phyloP scores from a whole-genome alignment of 2,797 vertebrate genomes.

The Darevskia mixta region DNA sequence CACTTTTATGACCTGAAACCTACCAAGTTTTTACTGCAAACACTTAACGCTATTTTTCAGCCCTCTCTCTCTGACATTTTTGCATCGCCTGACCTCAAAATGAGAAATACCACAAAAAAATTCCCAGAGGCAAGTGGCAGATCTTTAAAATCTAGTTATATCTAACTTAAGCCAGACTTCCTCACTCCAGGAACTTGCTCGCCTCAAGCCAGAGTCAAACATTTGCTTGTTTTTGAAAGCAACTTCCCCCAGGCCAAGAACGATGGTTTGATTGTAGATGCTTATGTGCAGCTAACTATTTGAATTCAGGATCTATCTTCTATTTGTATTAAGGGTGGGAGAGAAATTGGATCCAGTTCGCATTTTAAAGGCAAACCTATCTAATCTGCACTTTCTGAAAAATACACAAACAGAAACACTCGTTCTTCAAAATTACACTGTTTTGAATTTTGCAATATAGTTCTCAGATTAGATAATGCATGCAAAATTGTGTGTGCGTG shows the following conservation, averaged over 20 bases:
- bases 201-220: neutral
- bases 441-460: too few species aligned
- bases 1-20: neutral
- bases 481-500: too few species aligned
- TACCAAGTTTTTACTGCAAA: neutral
- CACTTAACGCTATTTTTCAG: neutral
- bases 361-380: too few species aligned
- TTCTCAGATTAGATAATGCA: too few species aligned
- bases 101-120: neutral
- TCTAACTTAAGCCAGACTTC: neutral
- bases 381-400: too few species aligned
- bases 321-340: neutral
- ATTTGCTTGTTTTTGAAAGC: constrained; percentile 1
- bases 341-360: too few species aligned
- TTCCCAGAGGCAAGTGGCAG: neutral
- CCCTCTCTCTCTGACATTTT: neutral
- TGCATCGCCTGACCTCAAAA: neutral
- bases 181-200: neutral
- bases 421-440: too few species aligned
- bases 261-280: neutral
- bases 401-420: too few species aligned
- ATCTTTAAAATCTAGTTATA: neutral
- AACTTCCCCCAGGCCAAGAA: neutral
- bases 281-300: neutral
- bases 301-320: neutral